Base-by-base conservation (phyloP, 2,888 invertebrate species). In the Zele albiditarsus region DNA sequence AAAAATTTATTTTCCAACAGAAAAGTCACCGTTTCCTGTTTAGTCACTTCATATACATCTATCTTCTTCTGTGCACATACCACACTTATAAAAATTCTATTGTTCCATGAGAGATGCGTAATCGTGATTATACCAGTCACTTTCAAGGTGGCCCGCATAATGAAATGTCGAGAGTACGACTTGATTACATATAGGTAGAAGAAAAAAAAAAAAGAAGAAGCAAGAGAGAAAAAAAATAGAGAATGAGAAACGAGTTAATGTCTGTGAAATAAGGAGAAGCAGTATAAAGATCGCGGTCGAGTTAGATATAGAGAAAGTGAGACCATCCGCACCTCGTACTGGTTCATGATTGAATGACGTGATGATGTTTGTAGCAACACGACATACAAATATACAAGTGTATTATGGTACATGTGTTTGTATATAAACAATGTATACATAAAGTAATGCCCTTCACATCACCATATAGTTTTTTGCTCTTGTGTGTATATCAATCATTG, bases 131-230 rank as follows among this genome's bases (percentile, higher is more conserved):
- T 53, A 78, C 75, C 65, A 70, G 74, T 74, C 74, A 73, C 78
- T 80, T 80, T 79, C 80, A 79, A 80, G 79, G 80, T 80, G 78
- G 79, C 77, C 78, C 78, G 80, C 80, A 80, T 79, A 79, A 80
- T 79, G 77, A 79, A 79, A 78, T 70, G 67, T 75, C 66, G 62
- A 73, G 62, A 46, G 46, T 63, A 57, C 62, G 72, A 58, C 53
- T 20, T 6, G 53, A 53, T 20, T 38, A 20, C n/a, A 53, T 8
- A n/a, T n/a, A 46, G 46, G 53, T 53, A 53, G 1, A 12, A 10
- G 12, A 12, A 42, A 4, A 42, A 28, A 66, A 65, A 53, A 46
- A 49, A 23, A 31, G 38, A 69, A 58, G 58, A 71, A 67, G 31
- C 42, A 46, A 63, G 33, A 27, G 28, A 28, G 20, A 58, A 23